Evolutionary conservation across 2,113 vertebrate genomes (phyloP), one percentile per base, ranked within the genome.

Genomic region (Nothobranchius kuhntae): DNA sequence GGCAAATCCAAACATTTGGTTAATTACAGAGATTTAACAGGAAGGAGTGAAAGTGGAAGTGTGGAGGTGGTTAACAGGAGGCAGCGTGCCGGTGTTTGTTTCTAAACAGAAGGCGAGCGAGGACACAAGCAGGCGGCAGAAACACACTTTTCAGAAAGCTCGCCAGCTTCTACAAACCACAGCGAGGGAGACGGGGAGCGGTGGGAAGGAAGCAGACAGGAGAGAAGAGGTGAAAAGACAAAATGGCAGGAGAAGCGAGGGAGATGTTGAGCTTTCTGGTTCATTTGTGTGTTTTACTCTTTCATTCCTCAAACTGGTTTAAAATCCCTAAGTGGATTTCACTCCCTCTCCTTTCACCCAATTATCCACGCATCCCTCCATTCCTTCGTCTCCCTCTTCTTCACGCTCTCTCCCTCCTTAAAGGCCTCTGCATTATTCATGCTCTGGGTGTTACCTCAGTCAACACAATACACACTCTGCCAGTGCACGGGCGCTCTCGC

Each of bases 391-490:
- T 40, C 38, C 38, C 38, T 40, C 38, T 9, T 40, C 21, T 53
- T 21, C 62, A 35, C 9, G 42, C 45, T 63, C 51, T 71, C 67
- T 68, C 65, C 55, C 77, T 75, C 77, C 70, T 30, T 70, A 69
- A 66, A 62, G 70, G 68, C 68, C 42, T 60, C 65, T 87, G 78
- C 71, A 85, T 85, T 78, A 85, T 86, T 85, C 73, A 89, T 83
- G 68, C 69, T 0, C 61, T 80, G 77, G 85, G 79, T 90, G 81
- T 86, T 85, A 83, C 83, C 79, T 88, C 81, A 85, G 79, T 80
- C 73, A 70, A 54, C 81, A 84, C 77, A 85, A 56, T 48, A 65
- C 61, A 75, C 77, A 52, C 66, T 65, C 42, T 24, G 35, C 70
- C 59, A 75, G 61, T 60, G 52, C 4, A 30, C 57, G 15, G 36